Conservation (phyloP, 1,140 invertebrate species). For the Onthophagus taurus region DNA sequence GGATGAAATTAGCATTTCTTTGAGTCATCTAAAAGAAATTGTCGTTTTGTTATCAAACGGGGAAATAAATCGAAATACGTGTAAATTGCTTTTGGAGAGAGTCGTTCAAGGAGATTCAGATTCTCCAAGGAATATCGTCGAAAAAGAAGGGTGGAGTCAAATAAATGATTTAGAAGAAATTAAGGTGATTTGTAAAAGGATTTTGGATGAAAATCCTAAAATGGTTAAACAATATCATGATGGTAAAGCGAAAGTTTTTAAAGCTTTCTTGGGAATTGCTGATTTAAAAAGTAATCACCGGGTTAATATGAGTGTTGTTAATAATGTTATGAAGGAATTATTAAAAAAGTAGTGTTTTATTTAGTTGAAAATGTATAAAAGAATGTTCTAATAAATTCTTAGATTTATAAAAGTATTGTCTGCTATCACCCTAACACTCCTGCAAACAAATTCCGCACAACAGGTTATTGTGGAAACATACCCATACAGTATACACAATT, state of each 20-base stretch:
- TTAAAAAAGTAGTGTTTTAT: conserved; percentile 38
- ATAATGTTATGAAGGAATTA: conserved; percentile 50
- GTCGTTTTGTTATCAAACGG: conserved; percentile 47
- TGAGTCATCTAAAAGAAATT: conserved; percentile 46
- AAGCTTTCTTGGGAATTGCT: conserved; percentile 50
- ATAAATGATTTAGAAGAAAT: conserved; percentile 53
- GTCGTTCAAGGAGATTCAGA: conserved; percentile 41
- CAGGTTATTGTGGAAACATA: too few relatives aligned
- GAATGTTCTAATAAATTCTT: neutral
- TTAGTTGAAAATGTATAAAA: neutral
- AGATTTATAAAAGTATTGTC: too few relatives aligned
- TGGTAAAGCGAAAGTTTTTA: conserved; percentile 62
- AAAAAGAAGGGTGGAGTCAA: conserved; percentile 51
- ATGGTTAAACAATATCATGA: conserved; percentile 53
- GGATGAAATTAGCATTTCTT: conserved; percentile 38
- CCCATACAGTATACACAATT: too few relatives aligned
- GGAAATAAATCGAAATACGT: conserved; percentile 51
- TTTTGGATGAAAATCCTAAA: conserved; percentile 57
- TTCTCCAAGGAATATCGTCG: conserved; percentile 46
- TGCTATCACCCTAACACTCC: too few relatives aligned
- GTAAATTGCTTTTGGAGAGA: conserved; percentile 44
- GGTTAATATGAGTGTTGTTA: conserved; percentile 54
- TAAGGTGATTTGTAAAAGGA: conserved; percentile 47
- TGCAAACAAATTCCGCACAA: too few relatives aligned
- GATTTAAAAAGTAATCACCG: conserved; percentile 47